phyloP scores from a whole-genome alignment of 2,888 invertebrate species.

The Tetranychus piercei region DNA sequence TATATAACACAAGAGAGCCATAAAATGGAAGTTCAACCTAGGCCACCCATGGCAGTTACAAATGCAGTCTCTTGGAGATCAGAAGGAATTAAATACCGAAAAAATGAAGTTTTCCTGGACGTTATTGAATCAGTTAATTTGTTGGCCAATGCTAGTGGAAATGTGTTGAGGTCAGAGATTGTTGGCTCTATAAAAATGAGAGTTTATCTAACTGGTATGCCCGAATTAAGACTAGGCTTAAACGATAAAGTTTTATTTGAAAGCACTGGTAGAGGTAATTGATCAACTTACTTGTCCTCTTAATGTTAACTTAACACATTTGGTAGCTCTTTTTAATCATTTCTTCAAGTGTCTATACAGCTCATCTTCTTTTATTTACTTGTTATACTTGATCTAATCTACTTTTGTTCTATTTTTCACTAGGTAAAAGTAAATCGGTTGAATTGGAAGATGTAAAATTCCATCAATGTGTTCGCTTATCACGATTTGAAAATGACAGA shows the following conservation, averaged over 20 bases:
- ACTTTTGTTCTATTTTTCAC: conserved; percentile 4
- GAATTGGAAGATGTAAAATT: conserved; percentile 97
- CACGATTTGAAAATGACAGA: conserved; percentile 90
- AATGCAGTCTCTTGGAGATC: conserved; percentile 98
- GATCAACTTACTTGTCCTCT: too few species aligned
- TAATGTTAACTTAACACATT: not conserved
- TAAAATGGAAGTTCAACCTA: conserved; percentile 81
- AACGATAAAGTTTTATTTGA: conserved; percentile 96
- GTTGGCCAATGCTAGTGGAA: conserved; percentile 84
- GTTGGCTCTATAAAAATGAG: conserved; percentile 98
- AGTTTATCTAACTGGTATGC: conserved; percentile 95
- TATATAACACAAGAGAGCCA: conserved; percentile 53
- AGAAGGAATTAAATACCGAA: conserved; percentile 92
- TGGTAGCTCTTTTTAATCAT: not conserved
- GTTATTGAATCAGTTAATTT: conserved; percentile 96
- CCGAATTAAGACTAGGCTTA: conserved; percentile 78
- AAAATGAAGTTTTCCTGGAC: conserved; percentile 96
- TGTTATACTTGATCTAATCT: not conserved
- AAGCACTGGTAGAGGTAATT: conserved; percentile 52
- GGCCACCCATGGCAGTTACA: conserved; percentile 96
- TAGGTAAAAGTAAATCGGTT: conserved; percentile 37
- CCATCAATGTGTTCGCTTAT: conserved; percentile 90
- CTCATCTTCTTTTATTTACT: not conserved
- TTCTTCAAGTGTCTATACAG: not conserved
- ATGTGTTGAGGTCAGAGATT: conserved; percentile 87